Conservation (phyloP, 2,113 vertebrate genomes). For the Pollimyrus isidori region DNA sequence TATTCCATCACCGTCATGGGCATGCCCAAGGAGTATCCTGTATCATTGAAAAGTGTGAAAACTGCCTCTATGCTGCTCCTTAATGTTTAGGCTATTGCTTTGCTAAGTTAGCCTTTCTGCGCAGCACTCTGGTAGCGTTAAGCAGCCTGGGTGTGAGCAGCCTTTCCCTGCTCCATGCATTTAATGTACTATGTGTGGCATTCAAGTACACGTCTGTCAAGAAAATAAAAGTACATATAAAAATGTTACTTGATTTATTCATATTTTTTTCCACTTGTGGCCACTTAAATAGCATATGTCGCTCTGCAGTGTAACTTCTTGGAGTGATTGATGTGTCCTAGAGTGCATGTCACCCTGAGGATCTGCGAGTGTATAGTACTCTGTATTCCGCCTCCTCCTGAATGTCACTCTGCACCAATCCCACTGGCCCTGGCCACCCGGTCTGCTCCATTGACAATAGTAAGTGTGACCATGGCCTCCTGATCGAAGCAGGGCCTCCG, state of each 20-base stretch:
- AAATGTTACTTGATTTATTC: not conserved
- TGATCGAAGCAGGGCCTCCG: not conserved
- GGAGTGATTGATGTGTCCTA: not conserved
- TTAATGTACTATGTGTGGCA: not conserved
- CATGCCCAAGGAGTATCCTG: not conserved
- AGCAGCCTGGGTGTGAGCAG: not conserved
- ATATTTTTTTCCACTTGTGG: not conserved
- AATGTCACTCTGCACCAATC: not conserved
- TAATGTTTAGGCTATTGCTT: not conserved
- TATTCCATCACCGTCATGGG: not conserved
- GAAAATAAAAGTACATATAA: not conserved
- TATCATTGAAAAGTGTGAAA: not conserved
- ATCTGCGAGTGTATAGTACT: not conserved
- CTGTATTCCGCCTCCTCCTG: slow-evolving; percentile 2
- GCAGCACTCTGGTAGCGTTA: not conserved
- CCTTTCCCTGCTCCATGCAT: not conserved
- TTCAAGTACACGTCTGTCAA: not conserved
- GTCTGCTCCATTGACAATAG: not conserved
- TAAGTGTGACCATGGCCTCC: not conserved
- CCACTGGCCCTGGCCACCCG: not conserved
- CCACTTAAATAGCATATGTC: not conserved
- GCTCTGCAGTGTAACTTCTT: not conserved
- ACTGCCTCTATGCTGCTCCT: not conserved
- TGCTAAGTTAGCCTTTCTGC: not conserved
- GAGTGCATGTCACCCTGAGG: not conserved